These are phyloP conservation scores for Acanthopleura granulata DNA, from an alignment of 2,888 invertebrate genomes.

Conservation along the genomic window DNA sequence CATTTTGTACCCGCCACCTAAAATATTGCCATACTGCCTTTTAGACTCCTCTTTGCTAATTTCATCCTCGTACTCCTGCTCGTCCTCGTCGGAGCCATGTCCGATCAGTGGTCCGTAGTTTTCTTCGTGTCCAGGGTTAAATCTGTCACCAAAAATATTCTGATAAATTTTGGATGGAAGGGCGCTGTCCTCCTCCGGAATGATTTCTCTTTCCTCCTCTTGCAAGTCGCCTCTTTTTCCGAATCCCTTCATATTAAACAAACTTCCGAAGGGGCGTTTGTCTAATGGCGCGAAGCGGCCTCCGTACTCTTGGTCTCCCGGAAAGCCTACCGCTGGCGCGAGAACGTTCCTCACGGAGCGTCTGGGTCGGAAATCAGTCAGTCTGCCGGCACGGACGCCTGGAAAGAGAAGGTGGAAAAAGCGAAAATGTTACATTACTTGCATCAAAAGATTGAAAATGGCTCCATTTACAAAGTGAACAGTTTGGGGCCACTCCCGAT, in stretches of 20 bases:
- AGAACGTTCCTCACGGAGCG: neutral
- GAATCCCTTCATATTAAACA: neutral
- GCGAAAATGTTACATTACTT: too few relatives aligned
- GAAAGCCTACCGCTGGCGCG: neutral
- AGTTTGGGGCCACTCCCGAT: too few relatives aligned
- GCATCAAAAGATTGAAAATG: too few relatives aligned
- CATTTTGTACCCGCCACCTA: neutral
- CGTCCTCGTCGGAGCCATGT: neutral
- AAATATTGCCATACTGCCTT: neutral
- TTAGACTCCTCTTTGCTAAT: neutral
- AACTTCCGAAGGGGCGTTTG: slow-evolving; percentile 13
- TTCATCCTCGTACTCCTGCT: neutral
- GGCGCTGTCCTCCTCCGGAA: neutral
- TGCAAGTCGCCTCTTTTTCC: neutral
- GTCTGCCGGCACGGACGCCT: neutral
- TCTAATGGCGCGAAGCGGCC: neutral
- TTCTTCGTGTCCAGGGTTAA: neutral
- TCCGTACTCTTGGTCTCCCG: neutral
- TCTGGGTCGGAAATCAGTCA: neutral
- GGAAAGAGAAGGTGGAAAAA: neutral
- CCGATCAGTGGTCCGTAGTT: neutral
- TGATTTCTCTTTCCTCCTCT: neutral
- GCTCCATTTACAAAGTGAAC: too few relatives aligned
- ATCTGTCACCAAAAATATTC: neutral
- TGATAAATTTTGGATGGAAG: neutral